phyloP scores from a whole-genome alignment of 2,113 vertebrate species.

The Poecilia latipinna region DNA sequence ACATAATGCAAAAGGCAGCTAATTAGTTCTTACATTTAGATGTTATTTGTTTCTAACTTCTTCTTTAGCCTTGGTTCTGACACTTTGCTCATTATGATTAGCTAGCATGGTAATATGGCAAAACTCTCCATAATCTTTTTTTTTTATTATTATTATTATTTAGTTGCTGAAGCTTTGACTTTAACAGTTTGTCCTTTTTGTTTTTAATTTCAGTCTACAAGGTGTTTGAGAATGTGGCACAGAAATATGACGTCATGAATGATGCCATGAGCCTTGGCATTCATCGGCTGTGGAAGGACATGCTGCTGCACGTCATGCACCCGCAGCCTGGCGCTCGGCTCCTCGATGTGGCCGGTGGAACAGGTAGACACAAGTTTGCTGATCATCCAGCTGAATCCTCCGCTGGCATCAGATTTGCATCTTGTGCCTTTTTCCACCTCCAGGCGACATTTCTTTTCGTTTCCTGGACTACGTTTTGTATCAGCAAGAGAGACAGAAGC shows the following conservation, averaged over 20 bases:
- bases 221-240: conserved; percentile 93
- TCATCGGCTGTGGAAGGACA: conserved; percentile 95
- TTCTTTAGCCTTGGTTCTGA: no score
- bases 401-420: fast-evolving
- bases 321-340: conserved; percentile 87
- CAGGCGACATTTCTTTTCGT: conserved; percentile 95
- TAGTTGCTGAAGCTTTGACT: no score
- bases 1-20: no score
- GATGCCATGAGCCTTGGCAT: conserved; percentile 95
- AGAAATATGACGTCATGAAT: conserved; percentile 97
- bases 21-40: no score
- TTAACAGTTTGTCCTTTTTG: no score
- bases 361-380: conserved; percentile 79
- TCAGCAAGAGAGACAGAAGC: conserved; percentile 71
- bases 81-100: no score
- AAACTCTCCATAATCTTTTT: no score
- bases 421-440: not conserved
- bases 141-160: no score
- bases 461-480: conserved; percentile 88
- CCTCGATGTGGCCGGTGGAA: conserved; percentile 94
- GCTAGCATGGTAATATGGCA: no score
- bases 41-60: no score
- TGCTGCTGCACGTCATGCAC: conserved; percentile 87
- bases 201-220: conserved; percentile 83
- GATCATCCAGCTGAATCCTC: not conserved